Evolutionary conservation across 1,140 invertebrate genomes (phyloP).

Genomic region (Camponotus floridanus): DNA sequence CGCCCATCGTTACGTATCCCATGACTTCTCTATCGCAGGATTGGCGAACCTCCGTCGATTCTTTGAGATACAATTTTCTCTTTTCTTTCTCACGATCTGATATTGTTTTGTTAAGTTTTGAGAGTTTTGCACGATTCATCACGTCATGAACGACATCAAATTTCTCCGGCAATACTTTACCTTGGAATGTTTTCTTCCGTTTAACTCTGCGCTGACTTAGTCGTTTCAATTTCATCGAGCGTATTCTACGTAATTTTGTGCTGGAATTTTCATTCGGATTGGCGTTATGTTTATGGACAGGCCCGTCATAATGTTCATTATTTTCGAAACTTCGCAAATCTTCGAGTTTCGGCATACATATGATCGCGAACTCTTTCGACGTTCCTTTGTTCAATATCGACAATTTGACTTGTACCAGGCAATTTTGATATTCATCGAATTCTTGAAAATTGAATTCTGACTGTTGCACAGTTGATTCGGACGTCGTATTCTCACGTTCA

Average conservation of each 20-base stretch:
- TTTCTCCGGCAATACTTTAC: constrained; percentile 70
- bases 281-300: constrained; percentile 86
- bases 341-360: constrained; percentile 88
- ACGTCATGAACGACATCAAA: constrained; percentile 21
- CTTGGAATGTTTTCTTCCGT: constrained; percentile 84
- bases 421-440: constrained; percentile 77
- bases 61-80: constrained; percentile 90
- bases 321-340: constrained; percentile 86
- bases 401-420: constrained; percentile 87
- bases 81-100: constrained; percentile 88
- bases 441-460: constrained; percentile 28
- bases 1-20: constrained; percentile 91
- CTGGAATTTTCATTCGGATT: constrained; percentile 88
- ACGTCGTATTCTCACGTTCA: constrained; percentile 28
- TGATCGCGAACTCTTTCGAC: constrained; percentile 87
- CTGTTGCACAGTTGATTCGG: background rate
- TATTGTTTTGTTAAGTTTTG: constrained; percentile 77
- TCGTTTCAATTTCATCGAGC: constrained; percentile 88
- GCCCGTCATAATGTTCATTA: constrained; percentile 83
- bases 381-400: constrained; percentile 84
- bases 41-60: constrained; percentile 87
- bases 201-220: constrained; percentile 87
- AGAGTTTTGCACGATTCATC: constrained; percentile 35
- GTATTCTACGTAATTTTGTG: constrained; percentile 86
- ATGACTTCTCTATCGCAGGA: constrained; percentile 89